Evolutionary conservation across 2,888 invertebrate species (phyloP), one percentile per base, ranked within the genome.

Genomic region (Plebejus argus): DNA sequence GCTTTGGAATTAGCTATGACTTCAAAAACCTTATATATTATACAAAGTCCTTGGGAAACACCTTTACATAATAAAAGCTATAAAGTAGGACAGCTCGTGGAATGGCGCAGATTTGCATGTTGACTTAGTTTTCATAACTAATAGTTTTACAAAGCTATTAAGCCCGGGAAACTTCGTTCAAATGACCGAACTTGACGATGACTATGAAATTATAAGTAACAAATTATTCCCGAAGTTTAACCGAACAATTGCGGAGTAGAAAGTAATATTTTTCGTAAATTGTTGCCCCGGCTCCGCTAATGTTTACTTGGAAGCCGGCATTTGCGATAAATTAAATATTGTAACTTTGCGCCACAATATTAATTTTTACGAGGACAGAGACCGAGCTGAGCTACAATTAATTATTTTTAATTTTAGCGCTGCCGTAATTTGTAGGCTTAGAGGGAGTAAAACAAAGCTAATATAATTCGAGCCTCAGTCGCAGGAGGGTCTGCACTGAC

Each of bases 41-140:
- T 39, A 49, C 20, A 72, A 72, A 72, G 15, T 72, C 10, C n/a
- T 20, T 28, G 79, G 79, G 77, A 77, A 58, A 18, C 77, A 77
- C 77, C 23, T 58, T 78, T 78, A 78, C 58, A 78, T 78, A 79
- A 79, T 74, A 74, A 81, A 71, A 78, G 72, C 76, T 78, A 78
- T 78, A 80, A 81, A 81, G 81, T 79, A 79, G 79, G 77, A 79
- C 80, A 81, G 81, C 78, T 79, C 77, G 77, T 77, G 79, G 81
- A 82, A 80, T 81, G 88, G 88, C 86, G 87, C 84, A 86, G 91
- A 92, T 91, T 92, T 93, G 90, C 91, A 90, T 92, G 90, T 89
- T 90, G 91, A 90, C 90, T 91, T 86, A 84, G 89, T 89, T 91
- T 89, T 89, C 88, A 88, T 90, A 90, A 91, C 89, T 92, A 90